Base-by-base conservation (phyloP, 1,140 invertebrate species). In the Pararge aegeria region DNA sequence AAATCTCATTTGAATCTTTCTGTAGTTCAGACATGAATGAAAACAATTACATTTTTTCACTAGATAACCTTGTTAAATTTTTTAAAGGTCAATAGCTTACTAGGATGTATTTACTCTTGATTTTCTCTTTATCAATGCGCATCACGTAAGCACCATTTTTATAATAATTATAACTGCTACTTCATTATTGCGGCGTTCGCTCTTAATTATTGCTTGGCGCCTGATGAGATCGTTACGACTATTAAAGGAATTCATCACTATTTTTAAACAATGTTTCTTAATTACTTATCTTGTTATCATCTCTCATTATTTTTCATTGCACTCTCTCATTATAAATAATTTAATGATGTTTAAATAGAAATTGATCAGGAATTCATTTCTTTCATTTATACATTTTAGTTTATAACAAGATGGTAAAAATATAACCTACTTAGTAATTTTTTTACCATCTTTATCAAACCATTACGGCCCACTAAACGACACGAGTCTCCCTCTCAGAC, bases 131-230 rank as follows among this genome's bases (percentile, higher is more conserved):
- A 46, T 48, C 61, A 70, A 78, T 71, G 62, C 73, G 21, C 46
- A 58, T 54, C 75, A 71, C 71, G 67, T 21, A 55, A 37, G 20
- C 58, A 46, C 61, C 64, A 62, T 74, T 68, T 73, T 64, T 73
- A 76, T 66, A 44, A 66, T 61, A 55, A 69, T 58, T 58, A 62
- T 40, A 40, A 42, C 53, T 42, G 42, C 64, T 75, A 66, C 56
- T 73, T 73, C 69, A 64, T 69, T 69, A 72, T 67, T 75, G 70
- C 56, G 57, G 69, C 38, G 38, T 16, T 64, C 64, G 65, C 62
- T 67, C 65, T 66, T 75, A 77, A 81, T 78, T 72, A 72, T 58
- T 9, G 53, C 44, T 55, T 40, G 57, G 62, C 62, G 66, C 55
- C 67, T 75, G 66, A 77, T 70, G 78, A 75, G 58, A 42, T 42